These are phyloP conservation scores for Malachius bipustulatus DNA, from an alignment of 2,888 invertebrate species.

Conservation along the genomic window DNA sequence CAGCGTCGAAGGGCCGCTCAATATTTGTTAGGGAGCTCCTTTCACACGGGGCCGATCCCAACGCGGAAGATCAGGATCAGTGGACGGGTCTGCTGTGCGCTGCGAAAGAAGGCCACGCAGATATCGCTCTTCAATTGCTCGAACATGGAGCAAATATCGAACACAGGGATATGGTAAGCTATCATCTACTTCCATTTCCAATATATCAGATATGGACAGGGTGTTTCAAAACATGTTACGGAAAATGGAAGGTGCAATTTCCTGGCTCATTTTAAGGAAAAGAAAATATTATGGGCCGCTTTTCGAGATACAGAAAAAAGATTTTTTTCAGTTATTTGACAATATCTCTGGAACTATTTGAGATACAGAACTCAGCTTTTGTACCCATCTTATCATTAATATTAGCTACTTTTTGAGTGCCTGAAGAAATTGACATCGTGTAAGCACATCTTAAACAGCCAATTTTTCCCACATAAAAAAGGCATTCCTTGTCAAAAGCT, in stretches of 20 bases:
- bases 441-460: too few relatives aligned
- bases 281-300: not conserved
- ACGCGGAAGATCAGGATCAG: slow-evolving; percentile 83
- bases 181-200: not conserved
- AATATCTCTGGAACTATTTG: too few relatives aligned
- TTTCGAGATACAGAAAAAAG: too few relatives aligned
- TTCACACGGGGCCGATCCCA: slow-evolving; percentile 83
- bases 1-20: slow-evolving; percentile 73
- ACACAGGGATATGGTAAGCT: slow-evolving; percentile 43
- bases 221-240: not conserved
- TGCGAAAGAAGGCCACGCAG: slow-evolving; percentile 75
- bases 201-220: too few relatives aligned
- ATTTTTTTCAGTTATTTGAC: too few relatives aligned
- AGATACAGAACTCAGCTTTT: too few relatives aligned
- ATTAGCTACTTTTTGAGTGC: too few relatives aligned
- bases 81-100: slow-evolving; percentile 89
- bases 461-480: too few relatives aligned
- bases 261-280: not conserved
- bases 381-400: too few relatives aligned
- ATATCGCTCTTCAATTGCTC: slow-evolving; percentile 67
- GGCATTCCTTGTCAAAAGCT: too few relatives aligned
- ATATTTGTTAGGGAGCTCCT: slow-evolving; percentile 76
- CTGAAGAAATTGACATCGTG: too few relatives aligned
- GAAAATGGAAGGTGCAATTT: slow-evolving; percentile 3
- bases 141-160: slow-evolving; percentile 80